Base-by-base conservation (phyloP, 2,888 invertebrate species). In the Sesia bembeciformis region DNA sequence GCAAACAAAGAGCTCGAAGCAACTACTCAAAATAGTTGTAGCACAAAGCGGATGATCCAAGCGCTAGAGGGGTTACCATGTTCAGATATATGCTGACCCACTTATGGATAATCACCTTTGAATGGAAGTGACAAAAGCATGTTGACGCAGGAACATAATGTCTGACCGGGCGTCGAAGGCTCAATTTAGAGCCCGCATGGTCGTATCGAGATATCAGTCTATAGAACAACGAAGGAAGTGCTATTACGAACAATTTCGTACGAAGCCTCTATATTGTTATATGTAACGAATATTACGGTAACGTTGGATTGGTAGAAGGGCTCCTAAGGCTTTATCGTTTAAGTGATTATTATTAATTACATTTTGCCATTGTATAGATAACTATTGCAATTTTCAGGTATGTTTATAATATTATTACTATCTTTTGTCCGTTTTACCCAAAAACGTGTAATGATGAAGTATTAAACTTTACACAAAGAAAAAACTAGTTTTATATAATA, bases 181-280 rank as follows among this genome's bases (percentile, higher is more conserved):
- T 78, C 82, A 80, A 83, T 85, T 80, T 77, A 78, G 74, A 74
- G 71, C 85, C 84, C 83, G 81, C 78, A 86, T 84, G 70, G 67
- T 74, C 68, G 74, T 77, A 76, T 74, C 73, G 64, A 66, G 68
- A 68, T 74, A 75, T 74, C 72, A 58, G 56, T 52, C 61, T 65
- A 56, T 60, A 56, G 70, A 68, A 65, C 67, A 68, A 65, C 66
- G 65, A 66, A 68, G 60, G 60, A 66, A 60, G 59, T 53, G 54
- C 56, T 46, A 46, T 46, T 46, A 46, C 52, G 43, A 54, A 39
- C 40, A 53, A 53, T 53, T 40, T 39, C 40, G 52, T 52, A 40
- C 50, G 42, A 5, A 39, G 50, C 38, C 50, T 50, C 7, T 73
- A 50, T 39, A 50, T 7, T 68, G 66, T 65, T 68, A 63, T 60